Base-by-base conservation (phyloP, 2,888 invertebrate species). In the Myathropa florea region DNA sequence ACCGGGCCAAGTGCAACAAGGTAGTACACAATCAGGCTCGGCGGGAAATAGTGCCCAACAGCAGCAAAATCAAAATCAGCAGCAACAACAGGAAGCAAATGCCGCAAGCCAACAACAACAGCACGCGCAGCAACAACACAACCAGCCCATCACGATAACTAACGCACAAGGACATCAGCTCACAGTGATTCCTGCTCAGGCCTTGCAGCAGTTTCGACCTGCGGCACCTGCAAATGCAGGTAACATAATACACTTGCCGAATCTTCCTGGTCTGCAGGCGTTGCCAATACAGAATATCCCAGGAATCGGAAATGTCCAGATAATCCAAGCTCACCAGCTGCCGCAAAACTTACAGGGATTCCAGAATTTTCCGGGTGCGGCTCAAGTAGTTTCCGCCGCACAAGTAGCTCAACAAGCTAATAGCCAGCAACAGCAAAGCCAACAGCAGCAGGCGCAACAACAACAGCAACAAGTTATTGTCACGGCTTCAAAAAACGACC, bases 221-320 rank as follows among this genome's bases (percentile, higher is more conserved):
- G 89, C 88, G 91, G 46, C 86, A 18, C 83, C 83, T 7, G 24
- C 84, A 18, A 82, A 83, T 24, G 59, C 89, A 14, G 75, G 90
- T 0, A 91, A 91, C 83, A 90, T 91, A 24, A 91, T 91, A 36
- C 91, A 91, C 87, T 90, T 90, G 89, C 92, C 92, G 86, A 92
- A 92, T 72, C 83, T 93, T 68, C 91, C 91, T 0, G 90, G 90
- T 0, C 84, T 95, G 4, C 95, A 95, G 90, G 93, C 96, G 39
- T 94, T 96, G 90, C 95, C 95, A 4, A 95, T 97, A 84, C 96
- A 96, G 91, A 95, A 96, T 89, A 94, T 96, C 88, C 96, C 96
- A 81, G 97, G 97, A 1, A 90, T 96, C 61, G 96, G 96, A 3
- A 96, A 97, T 88, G 97, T 97, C 18, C 97, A 97, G 93, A 91